These are phyloP conservation scores for Ictalurus furcatus DNA, from an alignment of 2,113 vertebrate species.

Conservation along the genomic window DNA sequence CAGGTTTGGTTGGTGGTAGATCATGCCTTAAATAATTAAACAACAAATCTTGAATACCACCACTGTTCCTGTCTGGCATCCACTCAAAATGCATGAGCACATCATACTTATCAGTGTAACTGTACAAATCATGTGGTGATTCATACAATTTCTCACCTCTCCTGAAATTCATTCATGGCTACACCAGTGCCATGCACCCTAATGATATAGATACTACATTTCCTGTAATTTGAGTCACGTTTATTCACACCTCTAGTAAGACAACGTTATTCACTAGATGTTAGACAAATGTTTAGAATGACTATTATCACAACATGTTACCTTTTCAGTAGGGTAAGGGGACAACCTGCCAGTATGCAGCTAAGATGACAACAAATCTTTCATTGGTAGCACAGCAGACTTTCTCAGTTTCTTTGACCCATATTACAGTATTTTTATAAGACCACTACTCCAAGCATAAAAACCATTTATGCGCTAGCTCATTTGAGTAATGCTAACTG, in stretches of 20 bases:
- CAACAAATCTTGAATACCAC: not conserved
- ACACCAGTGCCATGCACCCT: not conserved
- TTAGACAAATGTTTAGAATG: not conserved
- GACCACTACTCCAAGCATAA: not conserved
- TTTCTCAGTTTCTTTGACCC: not conserved
- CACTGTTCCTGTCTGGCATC: not conserved
- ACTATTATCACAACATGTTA: not conserved
- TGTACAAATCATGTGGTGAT: not conserved
- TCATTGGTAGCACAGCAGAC: not conserved
- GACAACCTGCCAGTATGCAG: not conserved
- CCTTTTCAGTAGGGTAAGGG: not conserved
- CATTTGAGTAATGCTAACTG: not conserved
- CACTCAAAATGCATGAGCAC: not conserved
- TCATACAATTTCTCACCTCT: not conserved
- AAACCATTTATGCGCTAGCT: not conserved
- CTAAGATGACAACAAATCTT: not conserved
- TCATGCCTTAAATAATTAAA: not conserved
- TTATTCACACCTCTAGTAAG: not conserved
- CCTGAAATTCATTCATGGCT: not conserved
- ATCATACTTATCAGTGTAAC: not conserved
- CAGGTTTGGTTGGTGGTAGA: not conserved
- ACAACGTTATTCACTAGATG: not conserved
- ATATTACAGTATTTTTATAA: not conserved
- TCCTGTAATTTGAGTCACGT: not conserved
- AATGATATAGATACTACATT: slow-evolving; percentile 1